A percentile compares a stretch with the other conserved stretches of the same genome.
Evolutionary conservation across 2,113 vertebrate species (phyloP).

Genomic region (Xenopus borealis): DNA sequence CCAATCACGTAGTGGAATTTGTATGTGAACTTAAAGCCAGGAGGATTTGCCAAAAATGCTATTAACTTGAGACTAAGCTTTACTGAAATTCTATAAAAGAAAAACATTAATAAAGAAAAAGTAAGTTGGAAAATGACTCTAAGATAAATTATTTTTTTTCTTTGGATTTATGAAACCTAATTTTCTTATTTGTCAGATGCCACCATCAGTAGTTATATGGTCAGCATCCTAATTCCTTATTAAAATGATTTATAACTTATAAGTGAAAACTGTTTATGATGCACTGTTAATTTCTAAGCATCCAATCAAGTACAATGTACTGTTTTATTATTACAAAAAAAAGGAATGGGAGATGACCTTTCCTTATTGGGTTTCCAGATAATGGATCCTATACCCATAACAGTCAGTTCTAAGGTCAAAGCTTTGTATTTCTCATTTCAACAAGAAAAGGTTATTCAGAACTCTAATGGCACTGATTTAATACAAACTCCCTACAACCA

Average conservation of each 20-base stretch:
- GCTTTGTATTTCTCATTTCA: too few species aligned
- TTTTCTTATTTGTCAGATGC: conserved; percentile 16
- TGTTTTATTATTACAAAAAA: too few species aligned
- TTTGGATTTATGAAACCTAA: conserved; percentile 6
- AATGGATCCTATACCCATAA: too few species aligned
- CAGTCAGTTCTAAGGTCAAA: too few species aligned
- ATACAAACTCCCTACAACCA: too few species aligned
- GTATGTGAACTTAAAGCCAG: conserved; percentile 19
- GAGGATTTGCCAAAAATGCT: conserved; percentile 43
- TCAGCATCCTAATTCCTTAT: background rate
- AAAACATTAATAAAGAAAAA: conserved; percentile 24
- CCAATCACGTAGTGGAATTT: conserved; percentile 24
- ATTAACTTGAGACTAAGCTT: conserved; percentile 41
- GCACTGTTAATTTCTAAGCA: too few species aligned
- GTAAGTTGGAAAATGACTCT: conserved; percentile 18
- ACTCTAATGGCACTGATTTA: too few species aligned
- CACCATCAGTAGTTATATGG: background rate
- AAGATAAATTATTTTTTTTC: conserved; percentile 7
- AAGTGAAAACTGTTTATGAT: conserved; percentile 4
- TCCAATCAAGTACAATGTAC: too few species aligned
- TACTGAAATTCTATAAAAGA: conserved; percentile 37
- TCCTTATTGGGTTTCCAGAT: too few species aligned
- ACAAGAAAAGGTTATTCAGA: too few species aligned
- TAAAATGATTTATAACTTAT: background rate
- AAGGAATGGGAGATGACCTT: too few species aligned